Conservation (phyloP, 2,113 vertebrate genomes). For the Lamprotornis superbus region DNA sequence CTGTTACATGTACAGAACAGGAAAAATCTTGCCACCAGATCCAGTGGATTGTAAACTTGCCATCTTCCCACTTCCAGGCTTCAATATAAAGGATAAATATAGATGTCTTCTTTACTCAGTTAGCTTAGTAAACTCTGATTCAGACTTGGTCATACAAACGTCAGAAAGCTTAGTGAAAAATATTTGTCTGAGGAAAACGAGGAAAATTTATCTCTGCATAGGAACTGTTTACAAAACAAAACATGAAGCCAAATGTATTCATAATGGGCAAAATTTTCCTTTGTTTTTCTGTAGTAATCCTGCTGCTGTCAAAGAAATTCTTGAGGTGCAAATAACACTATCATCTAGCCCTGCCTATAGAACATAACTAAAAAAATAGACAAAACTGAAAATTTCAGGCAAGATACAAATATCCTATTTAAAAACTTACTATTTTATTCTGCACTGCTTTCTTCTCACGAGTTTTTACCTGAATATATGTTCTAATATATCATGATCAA, state of each 20-base stretch:
- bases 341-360: background rate
- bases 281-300: background rate
- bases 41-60: background rate
- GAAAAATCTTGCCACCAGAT: background rate
- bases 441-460: background rate
- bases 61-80: background rate
- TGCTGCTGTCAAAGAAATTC: background rate
- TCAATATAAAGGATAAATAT: background rate
- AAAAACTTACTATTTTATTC: background rate
- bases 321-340: background rate
- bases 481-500: background rate
- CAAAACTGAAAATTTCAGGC: background rate
- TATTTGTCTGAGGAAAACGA: background rate
- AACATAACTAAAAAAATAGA: background rate
- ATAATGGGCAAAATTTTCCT: background rate
- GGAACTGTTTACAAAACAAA: background rate
- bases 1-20: rapidly evolving
- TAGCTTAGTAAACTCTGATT: background rate
- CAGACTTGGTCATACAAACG: background rate
- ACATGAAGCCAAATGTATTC: background rate
- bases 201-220: background rate
- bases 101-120: background rate
- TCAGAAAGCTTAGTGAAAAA: background rate
- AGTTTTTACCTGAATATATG: background rate
- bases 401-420: background rate